phyloP scores from a whole-genome alignment of 2,113 vertebrate genomes.

The Verasper variegatus region DNA sequence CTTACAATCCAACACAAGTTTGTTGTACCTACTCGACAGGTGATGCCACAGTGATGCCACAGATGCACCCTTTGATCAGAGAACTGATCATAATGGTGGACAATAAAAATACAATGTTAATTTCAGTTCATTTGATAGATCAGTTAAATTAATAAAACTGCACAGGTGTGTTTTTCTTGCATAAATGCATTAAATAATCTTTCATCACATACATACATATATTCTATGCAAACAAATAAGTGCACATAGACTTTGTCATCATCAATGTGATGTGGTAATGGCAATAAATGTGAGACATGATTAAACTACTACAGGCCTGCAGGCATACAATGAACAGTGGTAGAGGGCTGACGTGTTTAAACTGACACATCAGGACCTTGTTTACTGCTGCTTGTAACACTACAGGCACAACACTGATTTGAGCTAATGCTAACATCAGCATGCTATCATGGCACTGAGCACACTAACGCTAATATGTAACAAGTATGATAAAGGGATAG shows the following conservation, averaged over 20 bases:
- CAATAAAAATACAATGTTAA: conserved; percentile 15
- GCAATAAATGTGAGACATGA: no score
- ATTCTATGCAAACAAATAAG: background rate
- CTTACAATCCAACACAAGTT: background rate
- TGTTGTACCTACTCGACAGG: background rate
- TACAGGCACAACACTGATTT: background rate
- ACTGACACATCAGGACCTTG: background rate
- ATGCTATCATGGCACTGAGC: background rate
- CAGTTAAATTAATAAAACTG: conserved; percentile 44
- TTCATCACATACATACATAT: background rate
- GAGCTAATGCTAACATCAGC: background rate
- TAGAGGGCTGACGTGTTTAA: background rate
- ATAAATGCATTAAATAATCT: background rate
- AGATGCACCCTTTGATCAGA: background rate
- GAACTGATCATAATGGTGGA: conserved; percentile 1
- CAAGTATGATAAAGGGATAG: no score
- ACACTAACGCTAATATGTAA: background rate
- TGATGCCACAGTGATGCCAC: background rate
- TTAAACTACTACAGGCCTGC: no score
- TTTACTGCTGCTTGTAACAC: background rate
- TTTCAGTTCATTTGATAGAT: background rate
- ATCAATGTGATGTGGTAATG: no score
- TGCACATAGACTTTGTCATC: no score
- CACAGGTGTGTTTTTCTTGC: background rate
- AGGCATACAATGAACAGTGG: no score